These are phyloP conservation scores for Charanyca ferruginea DNA, from an alignment of 2,888 invertebrate genomes.

Conservation along the genomic window DNA sequence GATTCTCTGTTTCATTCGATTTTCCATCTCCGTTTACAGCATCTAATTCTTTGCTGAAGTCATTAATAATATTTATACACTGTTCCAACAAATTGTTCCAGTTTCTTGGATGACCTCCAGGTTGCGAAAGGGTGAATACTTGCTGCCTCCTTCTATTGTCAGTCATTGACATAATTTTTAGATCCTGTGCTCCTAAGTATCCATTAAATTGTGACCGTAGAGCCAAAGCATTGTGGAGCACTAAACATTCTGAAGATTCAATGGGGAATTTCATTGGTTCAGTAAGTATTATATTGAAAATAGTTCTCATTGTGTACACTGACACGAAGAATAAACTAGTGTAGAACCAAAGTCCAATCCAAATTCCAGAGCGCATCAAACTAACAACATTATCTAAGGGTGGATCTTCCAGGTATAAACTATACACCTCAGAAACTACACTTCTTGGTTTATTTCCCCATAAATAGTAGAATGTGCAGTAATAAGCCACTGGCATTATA, in stretches of 20 bases:
- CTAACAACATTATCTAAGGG: conserved; percentile 88
- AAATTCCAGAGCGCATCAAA: conserved; percentile 86
- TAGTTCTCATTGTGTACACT: conserved; percentile 93
- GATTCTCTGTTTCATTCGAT: conserved; percentile 69
- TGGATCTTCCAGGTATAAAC: conserved; percentile 89
- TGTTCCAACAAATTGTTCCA: conserved; percentile 94
- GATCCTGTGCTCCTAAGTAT: conserved; percentile 94
- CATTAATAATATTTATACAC: conserved; percentile 92
- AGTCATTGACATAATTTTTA: conserved; percentile 93
- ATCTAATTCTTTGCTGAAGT: conserved; percentile 92
- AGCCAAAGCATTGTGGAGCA: conserved; percentile 92
- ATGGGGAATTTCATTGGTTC: conserved; percentile 93
- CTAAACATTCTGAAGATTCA: conserved; percentile 86
- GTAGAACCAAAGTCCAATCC: conserved; percentile 93
- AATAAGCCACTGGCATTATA: conserved; percentile 92
- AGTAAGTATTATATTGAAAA: conserved; percentile 93
- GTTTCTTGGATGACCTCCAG: conserved; percentile 97
- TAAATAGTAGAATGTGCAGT: conserved; percentile 91
- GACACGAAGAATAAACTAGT: conserved; percentile 93
- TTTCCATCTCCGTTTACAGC: conserved; percentile 82
- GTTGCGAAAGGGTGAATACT: conserved; percentile 94
- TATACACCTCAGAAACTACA: conserved; percentile 89
- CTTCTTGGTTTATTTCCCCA: conserved; percentile 91
- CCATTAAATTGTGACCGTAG: conserved; percentile 93
- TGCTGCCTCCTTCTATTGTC: conserved; percentile 91